phyloP scores from a whole-genome alignment of 1,140 invertebrate species.

The Sitophilus oryzae region DNA sequence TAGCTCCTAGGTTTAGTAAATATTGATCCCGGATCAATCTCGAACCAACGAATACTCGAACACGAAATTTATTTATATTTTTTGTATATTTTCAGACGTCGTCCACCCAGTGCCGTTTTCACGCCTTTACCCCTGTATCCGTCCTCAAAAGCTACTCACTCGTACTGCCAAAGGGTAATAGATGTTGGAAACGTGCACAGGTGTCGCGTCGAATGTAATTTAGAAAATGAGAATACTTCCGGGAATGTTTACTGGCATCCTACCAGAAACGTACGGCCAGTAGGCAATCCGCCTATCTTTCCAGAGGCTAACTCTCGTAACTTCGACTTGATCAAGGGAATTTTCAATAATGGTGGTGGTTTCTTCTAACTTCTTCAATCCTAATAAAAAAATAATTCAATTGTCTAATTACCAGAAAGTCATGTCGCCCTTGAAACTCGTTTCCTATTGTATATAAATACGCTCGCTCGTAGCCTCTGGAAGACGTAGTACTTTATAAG shows the following conservation, averaged over 20 bases:
- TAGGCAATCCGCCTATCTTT: conserved; percentile 40
- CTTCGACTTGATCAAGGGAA: conserved; percentile 37
- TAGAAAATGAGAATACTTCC: conserved; percentile 15
- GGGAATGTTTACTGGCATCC: conserved; percentile 25
- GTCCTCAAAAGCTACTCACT: conserved; percentile 34
- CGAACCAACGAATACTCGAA: conserved; percentile 26
- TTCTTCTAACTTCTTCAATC: conserved; percentile 27
- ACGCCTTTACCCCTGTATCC: conserved; percentile 30
- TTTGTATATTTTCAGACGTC: conserved; percentile 8
- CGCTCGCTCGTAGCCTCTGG: conserved; percentile 39
- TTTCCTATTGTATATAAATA: conserved; percentile 36
- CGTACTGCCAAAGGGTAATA: conserved; percentile 31
- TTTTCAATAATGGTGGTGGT: conserved; percentile 41
- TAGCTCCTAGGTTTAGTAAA: conserved; percentile 29
- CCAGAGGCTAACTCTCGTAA: conserved; percentile 36
- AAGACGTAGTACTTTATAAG: conserved; percentile 42
- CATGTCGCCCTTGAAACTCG: conserved; percentile 33
- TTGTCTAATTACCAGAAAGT: no score
- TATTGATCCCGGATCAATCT: conserved; percentile 13
- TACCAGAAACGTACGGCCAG: conserved; percentile 14
- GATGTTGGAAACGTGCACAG: neutral
- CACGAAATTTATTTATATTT: conserved; percentile 26
- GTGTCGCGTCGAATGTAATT: neutral
- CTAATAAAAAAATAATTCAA: no score
- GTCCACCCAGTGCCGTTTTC: conserved; percentile 10